These are phyloP conservation scores for Aquatica leii DNA, from an alignment of 2,888 invertebrate genomes.

Conservation along the genomic window DNA sequence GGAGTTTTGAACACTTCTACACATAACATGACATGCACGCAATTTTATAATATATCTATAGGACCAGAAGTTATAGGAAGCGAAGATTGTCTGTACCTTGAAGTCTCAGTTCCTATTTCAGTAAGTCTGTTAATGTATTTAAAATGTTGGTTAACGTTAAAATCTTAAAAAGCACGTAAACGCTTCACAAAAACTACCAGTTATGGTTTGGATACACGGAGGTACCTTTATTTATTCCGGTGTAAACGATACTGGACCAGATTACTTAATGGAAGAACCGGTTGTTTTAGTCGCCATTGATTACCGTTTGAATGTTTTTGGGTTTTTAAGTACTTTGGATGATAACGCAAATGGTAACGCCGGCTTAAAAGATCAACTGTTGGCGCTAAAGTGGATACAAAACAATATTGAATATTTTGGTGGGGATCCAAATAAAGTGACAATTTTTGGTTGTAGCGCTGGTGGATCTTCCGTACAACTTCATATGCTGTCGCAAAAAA, in stretches of 20 bases:
- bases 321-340: slow-evolving; percentile 44
- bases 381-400: slow-evolving; percentile 32
- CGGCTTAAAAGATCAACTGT: slow-evolving; percentile 35
- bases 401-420: slow-evolving; percentile 34
- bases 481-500: slow-evolving; percentile 30
- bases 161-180: no score
- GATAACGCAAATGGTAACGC: slow-evolving; percentile 39
- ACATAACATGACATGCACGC: slow-evolving; percentile 5
- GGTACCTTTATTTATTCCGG: slow-evolving; percentile 42
- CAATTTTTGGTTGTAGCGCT: slow-evolving; percentile 39
- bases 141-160: no score
- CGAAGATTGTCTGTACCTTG: slow-evolving; percentile 29
- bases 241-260: slow-evolving; percentile 31
- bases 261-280: slow-evolving; percentile 42
- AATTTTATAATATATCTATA: slow-evolving; percentile 7
- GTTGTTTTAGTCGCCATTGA: slow-evolving; percentile 41
- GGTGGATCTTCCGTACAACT: slow-evolving; percentile 29
- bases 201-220: slow-evolving; percentile 45
- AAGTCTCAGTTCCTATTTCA: slow-evolving; percentile 19
- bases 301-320: slow-evolving; percentile 28
- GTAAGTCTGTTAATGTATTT: slow-evolving; percentile 3
- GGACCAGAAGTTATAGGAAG: slow-evolving; percentile 12
- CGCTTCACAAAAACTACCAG: no score
- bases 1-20: slow-evolving; percentile 13
- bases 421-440: slow-evolving; percentile 33